These are phyloP conservation scores for Bovichtus diacanthus DNA, from an alignment of 2,797 vertebrate genomes.

Conservation along the genomic window DNA sequence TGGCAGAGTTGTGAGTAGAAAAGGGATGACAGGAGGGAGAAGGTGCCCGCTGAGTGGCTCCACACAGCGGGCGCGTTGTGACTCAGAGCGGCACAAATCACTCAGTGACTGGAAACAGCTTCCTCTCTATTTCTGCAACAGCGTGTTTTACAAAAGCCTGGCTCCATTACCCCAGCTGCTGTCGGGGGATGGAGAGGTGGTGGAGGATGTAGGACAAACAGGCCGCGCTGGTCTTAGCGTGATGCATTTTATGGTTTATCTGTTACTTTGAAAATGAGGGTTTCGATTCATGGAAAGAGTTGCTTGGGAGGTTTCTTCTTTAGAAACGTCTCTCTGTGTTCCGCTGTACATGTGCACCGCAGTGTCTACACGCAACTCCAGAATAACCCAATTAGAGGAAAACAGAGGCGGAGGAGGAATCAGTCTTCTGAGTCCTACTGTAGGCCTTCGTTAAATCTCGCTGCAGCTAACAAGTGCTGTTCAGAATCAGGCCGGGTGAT, in stretches of 20 bases:
- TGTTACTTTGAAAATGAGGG: neutral
- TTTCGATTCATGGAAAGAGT: slow-evolving; percentile 9
- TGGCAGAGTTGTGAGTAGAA: neutral
- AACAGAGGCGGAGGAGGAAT: slow-evolving; percentile 47
- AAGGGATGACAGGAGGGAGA: slow-evolving; percentile 21
- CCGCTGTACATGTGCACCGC: too few species aligned
- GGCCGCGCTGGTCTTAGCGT: neutral
- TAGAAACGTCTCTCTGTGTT: neutral
- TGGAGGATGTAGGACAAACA: slow-evolving; percentile 19
- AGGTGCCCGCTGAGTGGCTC: slow-evolving; percentile 28
- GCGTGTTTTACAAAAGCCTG: slow-evolving; percentile 28
- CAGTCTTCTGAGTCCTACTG: slow-evolving; percentile 26
- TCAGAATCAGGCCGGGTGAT: slow-evolving; percentile 44
- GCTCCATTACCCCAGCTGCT: slow-evolving; percentile 20
- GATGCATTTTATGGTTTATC: slow-evolving; percentile 13
- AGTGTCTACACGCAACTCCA: slow-evolving; percentile 19
- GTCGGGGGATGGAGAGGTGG: slow-evolving; percentile 25
- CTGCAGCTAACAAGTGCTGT: slow-evolving; percentile 37
- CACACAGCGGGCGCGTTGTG: slow-evolving; percentile 47
- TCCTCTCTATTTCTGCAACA: slow-evolving; percentile 34
- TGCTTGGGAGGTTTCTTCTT: neutral
- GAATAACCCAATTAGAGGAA: slow-evolving; percentile 60
- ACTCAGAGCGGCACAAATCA: slow-evolving; percentile 69
- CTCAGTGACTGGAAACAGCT: slow-evolving; percentile 55
- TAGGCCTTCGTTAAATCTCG: slow-evolving; percentile 54